A percentile compares a stretch with the other conserved stretches of the same genome.
These are phyloP conservation scores for Hedya salicella DNA, from an alignment of 2,888 invertebrate species.

Conservation along the genomic window DNA sequence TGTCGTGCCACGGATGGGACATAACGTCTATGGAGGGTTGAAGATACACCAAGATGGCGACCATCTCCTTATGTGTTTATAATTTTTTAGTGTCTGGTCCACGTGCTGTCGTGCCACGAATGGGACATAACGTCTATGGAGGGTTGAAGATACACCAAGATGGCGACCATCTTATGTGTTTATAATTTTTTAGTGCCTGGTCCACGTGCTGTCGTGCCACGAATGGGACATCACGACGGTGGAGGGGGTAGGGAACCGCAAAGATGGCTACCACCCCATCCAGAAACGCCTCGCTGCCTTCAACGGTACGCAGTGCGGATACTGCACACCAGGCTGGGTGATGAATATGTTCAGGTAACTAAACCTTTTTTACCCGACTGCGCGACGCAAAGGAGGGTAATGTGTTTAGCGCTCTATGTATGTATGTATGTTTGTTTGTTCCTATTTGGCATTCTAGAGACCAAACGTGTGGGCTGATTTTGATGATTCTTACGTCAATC, in stretches of 20 bases:
- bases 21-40: no score
- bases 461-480: no score
- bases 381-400: no score
- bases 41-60: no score
- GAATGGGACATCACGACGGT: constrained; percentile 89
- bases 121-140: constrained; percentile 90
- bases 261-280: constrained; percentile 87
- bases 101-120: constrained; percentile 87
- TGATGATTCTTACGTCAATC: no score
- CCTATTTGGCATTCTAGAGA: no score
- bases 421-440: no score
- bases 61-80: no score
- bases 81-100: no score
- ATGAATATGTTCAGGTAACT: constrained; percentile 89
- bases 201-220: constrained; percentile 86
- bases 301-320: constrained; percentile 90
- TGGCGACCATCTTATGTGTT: background rate
- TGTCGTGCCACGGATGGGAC: no score
- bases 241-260: constrained; percentile 88
- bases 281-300: constrained; percentile 87
- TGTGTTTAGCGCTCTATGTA: no score
- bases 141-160: no score
- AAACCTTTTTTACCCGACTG: constrained; percentile 67
- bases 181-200: constrained; percentile 86
- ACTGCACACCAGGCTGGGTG: constrained; percentile 91